phyloP scores from a whole-genome alignment of 2,888 invertebrate species.

The Panopea generosa region DNA sequence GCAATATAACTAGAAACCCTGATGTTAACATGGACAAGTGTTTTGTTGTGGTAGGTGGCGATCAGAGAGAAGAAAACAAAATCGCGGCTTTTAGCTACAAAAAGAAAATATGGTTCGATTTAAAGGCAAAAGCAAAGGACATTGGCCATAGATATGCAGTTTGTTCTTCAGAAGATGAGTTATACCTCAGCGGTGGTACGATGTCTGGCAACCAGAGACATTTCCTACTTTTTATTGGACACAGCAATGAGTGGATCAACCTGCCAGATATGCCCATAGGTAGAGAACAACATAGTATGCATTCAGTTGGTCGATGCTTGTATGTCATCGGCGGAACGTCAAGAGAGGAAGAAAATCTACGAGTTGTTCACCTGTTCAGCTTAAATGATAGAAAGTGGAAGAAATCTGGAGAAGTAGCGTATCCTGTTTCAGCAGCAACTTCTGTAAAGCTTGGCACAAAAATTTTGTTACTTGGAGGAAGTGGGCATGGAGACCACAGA shows the following conservation, averaged over 20 bases:
- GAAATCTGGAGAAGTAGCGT: constrained; percentile 27
- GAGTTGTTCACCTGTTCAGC: constrained; percentile 35
- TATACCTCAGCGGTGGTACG: constrained; percentile 53
- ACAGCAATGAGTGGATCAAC: constrained; percentile 10
- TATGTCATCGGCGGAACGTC: constrained; percentile 46
- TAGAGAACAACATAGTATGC: constrained; percentile 49
- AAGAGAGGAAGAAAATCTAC: neutral
- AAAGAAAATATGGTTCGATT: constrained; percentile 43
- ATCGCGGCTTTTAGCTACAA: constrained; percentile 39
- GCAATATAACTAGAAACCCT: neutral
- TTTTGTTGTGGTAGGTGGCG: constrained; percentile 44
- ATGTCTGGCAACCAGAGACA: constrained; percentile 7
- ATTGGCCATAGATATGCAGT: constrained; percentile 51
- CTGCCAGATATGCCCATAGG: constrained; percentile 28
- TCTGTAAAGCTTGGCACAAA: constrained; percentile 19
- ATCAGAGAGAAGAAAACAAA: constrained; percentile 19
- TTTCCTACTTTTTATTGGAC: constrained; percentile 27
- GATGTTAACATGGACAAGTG: constrained; percentile 15
- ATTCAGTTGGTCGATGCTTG: constrained; percentile 19
- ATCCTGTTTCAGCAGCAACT: constrained; percentile 29
- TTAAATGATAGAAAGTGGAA: constrained; percentile 20
- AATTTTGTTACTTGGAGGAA: constrained; percentile 53
- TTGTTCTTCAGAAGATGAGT: constrained; percentile 21
- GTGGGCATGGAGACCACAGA: neutral
- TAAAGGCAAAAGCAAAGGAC: constrained; percentile 11